A percentile compares a stretch with the other conserved stretches of the same genome.
phyloP scores from a whole-genome alignment of 2,797 vertebrate species.

The Trachops cirrhosus region DNA sequence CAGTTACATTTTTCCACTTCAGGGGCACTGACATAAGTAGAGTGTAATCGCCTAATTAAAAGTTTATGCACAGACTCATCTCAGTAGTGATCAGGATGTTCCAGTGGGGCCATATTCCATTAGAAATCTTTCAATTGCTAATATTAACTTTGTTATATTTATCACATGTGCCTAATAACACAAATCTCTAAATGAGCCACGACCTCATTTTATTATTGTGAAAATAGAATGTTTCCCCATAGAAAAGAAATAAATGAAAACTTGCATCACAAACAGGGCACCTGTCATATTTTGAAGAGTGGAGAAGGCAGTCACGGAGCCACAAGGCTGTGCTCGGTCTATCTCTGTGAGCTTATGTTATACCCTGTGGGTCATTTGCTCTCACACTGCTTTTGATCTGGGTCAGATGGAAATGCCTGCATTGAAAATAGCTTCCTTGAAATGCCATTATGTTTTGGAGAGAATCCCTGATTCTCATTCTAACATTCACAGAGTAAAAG shows the following conservation, averaged over 20 bases:
- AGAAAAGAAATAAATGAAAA: neutral
- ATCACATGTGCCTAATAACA: neutral
- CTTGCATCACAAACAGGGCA: fast-evolving
- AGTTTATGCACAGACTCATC: too few relatives aligned
- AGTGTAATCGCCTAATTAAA: neutral
- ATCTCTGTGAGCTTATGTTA: neutral
- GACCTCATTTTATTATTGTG: neutral
- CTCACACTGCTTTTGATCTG: fast-evolving
- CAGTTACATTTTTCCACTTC: neutral
- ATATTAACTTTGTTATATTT: neutral
- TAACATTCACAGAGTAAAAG: neutral
- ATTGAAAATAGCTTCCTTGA: neutral
- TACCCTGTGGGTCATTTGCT: fast-evolving
- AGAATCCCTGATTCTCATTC: neutral
- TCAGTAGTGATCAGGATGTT: neutral
- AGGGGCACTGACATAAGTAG: neutral
- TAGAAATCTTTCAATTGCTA: neutral
- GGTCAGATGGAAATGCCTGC: fast-evolving
- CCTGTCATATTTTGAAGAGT: fast-evolving
- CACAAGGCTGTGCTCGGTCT: fast-evolving
- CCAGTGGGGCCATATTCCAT: neutral
- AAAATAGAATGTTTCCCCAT: neutral
- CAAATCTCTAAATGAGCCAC: neutral
- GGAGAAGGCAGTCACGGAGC: fast-evolving
- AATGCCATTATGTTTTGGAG: neutral